phyloP scores from a whole-genome alignment of 2,113 vertebrate species.

The Entomyzon cyanotis region DNA sequence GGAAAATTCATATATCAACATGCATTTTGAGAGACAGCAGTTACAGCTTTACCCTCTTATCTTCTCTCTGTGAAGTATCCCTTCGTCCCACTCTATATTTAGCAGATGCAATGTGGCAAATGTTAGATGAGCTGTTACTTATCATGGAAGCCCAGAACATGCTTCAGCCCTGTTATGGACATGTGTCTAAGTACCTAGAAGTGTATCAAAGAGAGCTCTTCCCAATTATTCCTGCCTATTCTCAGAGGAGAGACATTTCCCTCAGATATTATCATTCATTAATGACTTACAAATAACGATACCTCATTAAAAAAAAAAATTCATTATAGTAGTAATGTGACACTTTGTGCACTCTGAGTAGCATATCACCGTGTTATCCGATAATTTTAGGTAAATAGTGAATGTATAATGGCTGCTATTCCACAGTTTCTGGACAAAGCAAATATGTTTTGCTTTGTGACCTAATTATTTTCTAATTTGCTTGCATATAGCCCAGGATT shows the following conservation, averaged over 20 bases:
- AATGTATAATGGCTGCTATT: background rate
- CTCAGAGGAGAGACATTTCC: background rate
- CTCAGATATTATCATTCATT: background rate
- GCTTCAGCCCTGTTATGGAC: background rate
- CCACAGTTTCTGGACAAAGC: background rate
- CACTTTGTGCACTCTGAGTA: background rate
- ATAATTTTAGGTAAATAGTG: background rate
- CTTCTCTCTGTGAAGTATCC: background rate
- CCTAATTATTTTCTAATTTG: background rate
- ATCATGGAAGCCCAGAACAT: background rate
- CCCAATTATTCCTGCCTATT: background rate
- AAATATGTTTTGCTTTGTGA: background rate
- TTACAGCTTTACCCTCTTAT: background rate
- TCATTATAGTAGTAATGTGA: background rate
- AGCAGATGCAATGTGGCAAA: background rate
- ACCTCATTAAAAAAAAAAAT: background rate
- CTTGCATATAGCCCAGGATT: background rate
- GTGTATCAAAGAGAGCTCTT: background rate
- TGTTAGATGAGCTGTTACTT: background rate
- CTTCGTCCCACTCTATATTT: conserved; percentile 20
- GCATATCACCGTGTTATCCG: background rate
- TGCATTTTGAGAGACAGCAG: background rate
- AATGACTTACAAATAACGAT: background rate
- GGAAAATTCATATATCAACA: background rate
- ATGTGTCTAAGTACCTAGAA: background rate